Conservation (phyloP, 2,113 vertebrate species). For the Donacobius atricapilla region DNA sequence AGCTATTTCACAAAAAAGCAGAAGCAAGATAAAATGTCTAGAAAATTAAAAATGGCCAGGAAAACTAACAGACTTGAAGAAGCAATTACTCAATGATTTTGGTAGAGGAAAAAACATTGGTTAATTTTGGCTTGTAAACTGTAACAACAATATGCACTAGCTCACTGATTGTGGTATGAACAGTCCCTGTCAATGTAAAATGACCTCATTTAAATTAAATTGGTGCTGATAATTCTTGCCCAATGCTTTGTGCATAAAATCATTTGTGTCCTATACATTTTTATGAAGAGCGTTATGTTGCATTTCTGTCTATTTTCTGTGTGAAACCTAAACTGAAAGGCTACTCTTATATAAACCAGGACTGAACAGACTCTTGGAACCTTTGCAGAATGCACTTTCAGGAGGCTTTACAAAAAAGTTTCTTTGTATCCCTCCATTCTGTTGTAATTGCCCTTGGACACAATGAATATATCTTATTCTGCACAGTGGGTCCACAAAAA, state of each 20-base stretch:
- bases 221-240: neutral
- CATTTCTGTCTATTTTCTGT: neutral
- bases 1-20: neutral
- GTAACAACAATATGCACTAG: neutral
- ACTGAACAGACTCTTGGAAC: neutral
- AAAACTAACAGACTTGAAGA: neutral
- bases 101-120: neutral
- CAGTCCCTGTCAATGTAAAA: neutral
- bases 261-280: neutral
- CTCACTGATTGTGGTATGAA: neutral
- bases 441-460: neutral
- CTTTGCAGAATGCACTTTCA: neutral
- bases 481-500: neutral
- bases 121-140: neutral
- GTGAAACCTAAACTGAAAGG: neutral
- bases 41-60: neutral
- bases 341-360: neutral
- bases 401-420: neutral
- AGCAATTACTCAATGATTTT: neutral
- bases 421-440: neutral
- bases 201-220: neutral
- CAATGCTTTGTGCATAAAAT: neutral
- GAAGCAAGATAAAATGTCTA: neutral
- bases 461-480: neutral
- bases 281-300: neutral